Evolutionary conservation across 1,140 invertebrate genomes (phyloP).

Genomic region (Lepidotrigona ventralis): DNA sequence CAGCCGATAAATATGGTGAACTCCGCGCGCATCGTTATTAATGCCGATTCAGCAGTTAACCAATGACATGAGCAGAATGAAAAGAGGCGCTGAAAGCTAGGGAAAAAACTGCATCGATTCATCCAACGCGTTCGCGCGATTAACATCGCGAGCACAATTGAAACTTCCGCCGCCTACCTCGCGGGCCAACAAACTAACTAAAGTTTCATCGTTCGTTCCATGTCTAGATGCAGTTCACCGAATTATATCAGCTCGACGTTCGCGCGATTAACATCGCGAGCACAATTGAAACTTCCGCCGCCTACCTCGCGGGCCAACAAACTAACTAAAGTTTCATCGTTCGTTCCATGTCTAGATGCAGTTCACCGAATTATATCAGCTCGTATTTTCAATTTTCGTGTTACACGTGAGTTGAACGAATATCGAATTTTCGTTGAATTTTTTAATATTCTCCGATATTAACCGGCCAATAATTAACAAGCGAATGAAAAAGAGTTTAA

Average conservation of each 20-base stretch:
- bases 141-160: not conserved
- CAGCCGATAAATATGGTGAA: constrained; percentile 8
- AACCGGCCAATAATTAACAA: too few species aligned
- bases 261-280: not conserved
- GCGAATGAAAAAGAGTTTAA: too few species aligned
- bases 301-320: too few species aligned
- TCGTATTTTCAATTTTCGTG: too few species aligned
- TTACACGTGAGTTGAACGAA: too few species aligned
- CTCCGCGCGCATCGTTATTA: not conserved
- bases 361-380: too few species aligned
- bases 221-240: not conserved
- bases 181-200: not conserved
- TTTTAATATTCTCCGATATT: too few species aligned
- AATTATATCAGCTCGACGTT: not conserved
- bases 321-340: constrained; percentile 7
- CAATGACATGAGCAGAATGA: not conserved
- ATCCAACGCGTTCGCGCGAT: not conserved
- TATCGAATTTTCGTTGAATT: too few species aligned
- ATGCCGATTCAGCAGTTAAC: constrained; percentile 1
- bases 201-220: not conserved
- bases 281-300: constrained; percentile 5
- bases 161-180: not conserved
- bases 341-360: not conserved
- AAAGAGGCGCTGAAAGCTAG: too few species aligned
- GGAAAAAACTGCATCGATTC: not conserved